Evolutionary conservation across 2,888 invertebrate genomes (phyloP), one percentile per base, ranked within the genome.

Genomic region (Diplolepis rosae): DNA sequence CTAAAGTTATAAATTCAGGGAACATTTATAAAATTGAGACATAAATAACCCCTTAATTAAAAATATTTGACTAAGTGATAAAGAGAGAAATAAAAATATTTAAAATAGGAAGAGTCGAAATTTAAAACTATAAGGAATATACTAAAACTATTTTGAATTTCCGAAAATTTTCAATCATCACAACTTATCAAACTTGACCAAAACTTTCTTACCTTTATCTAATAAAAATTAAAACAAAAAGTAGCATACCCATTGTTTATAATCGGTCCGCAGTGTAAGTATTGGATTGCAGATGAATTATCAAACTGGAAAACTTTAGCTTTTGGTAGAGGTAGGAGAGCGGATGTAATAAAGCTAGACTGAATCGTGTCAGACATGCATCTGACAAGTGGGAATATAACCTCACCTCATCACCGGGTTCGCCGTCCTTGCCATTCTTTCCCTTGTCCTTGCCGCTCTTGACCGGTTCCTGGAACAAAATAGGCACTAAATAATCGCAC

Each of bases 371-470:
- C 56, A 56, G 32, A 35, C 61, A n/a, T 61, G 39, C n/a, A 39
- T 39, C 39, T 61, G 61, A 61, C 61, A 61, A 75, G 66, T 68
- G 72, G 70, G 69, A 79, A 79, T 83, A 84, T 85, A 86, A 87
- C 85, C 85, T 88, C 85, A 89, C 89, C 89, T 89, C 89, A 74
- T 89, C 89, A 66, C 79, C 83, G 73, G 82, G 78, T 71, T 89
- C 89, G 68, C 77, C 80, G 75, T 89, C 89, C 82, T 88, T 89
- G 79, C 88, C 89, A 80, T 89, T 89, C 79, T 88, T 89, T 76
- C 84, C 86, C 82, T 89, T 89, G 79, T 87, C 87, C 84, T 87
- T 88, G 79, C 80, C 77, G 69, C 79, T 67, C 82, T 89, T 89
- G 72, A 81, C 80, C 73, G 88, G 78, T 75, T 89, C 89, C 89